phyloP scores from a whole-genome alignment of 2,113 vertebrate species.

The Mesoclemmys tuberculata region DNA sequence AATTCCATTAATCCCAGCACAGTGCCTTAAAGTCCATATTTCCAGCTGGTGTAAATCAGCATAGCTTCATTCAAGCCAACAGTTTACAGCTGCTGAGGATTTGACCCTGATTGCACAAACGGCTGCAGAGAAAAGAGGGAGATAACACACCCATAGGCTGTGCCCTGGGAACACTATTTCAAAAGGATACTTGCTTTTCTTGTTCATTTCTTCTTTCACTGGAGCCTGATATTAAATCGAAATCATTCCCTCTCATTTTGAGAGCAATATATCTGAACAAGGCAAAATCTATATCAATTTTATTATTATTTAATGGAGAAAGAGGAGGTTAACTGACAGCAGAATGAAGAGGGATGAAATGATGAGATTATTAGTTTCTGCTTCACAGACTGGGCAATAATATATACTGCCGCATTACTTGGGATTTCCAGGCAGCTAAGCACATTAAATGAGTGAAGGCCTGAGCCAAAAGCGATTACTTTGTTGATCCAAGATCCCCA shows the following conservation, averaged over 20 bases:
- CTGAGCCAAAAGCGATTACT: slow-evolving; percentile 64
- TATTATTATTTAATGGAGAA: slow-evolving; percentile 50
- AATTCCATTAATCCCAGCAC: not conserved
- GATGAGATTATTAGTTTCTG: slow-evolving; percentile 34
- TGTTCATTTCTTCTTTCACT: slow-evolving; percentile 55
- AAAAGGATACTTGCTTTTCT: slow-evolving; percentile 32
- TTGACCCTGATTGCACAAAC: not conserved
- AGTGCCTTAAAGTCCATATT: not conserved
- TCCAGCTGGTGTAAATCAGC: not conserved
- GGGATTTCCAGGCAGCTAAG: slow-evolving; percentile 59
- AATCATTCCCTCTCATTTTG: slow-evolving; percentile 40
- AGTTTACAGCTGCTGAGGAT: not conserved
- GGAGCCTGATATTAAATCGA: slow-evolving; percentile 40
- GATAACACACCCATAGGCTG: not conserved
- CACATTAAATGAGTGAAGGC: slow-evolving; percentile 63
- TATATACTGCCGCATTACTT: slow-evolving; percentile 34
- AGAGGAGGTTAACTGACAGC: slow-evolving; percentile 46
- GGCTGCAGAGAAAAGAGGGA: slow-evolving; percentile 18
- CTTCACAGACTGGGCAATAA: not conserved
- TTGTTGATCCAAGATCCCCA: slow-evolving; percentile 23
- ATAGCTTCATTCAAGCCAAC: not conserved
- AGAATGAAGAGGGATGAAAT: slow-evolving; percentile 35
- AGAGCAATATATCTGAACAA: slow-evolving; percentile 38
- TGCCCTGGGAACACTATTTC: slow-evolving; percentile 39
- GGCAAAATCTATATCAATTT: slow-evolving; percentile 45